These are phyloP conservation scores for Pomphorhynchus laevis DNA, from an alignment of 1,140 invertebrate genomes.

Conservation along the genomic window DNA sequence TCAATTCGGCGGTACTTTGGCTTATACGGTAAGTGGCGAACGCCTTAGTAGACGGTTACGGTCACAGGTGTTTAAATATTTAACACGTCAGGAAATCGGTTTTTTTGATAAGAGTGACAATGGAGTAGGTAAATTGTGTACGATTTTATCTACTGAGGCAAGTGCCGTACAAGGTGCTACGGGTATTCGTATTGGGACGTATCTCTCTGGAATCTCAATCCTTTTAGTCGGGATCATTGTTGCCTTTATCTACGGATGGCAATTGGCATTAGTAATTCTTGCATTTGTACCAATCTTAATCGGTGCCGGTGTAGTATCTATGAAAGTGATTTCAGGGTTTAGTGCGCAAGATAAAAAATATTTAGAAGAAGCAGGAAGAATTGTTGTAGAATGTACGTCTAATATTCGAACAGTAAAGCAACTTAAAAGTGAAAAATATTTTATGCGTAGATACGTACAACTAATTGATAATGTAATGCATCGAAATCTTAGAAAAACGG, in stretches of 20 bases:
- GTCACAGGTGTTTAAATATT: conserved; percentile 29
- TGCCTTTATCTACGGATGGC: conserved; percentile 39
- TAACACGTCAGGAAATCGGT: conserved; percentile 46
- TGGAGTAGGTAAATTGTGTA: conserved; percentile 34
- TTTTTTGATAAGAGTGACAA: conserved; percentile 48
- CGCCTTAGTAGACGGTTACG: conserved; percentile 30
- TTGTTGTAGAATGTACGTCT: not conserved
- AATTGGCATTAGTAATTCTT: conserved; percentile 36
- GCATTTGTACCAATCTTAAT: conserved; percentile 40
- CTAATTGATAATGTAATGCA: not conserved
- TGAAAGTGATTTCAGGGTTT: conserved; percentile 1
- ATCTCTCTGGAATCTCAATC: no score
- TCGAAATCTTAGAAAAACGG: not conserved
- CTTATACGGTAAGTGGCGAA: conserved; percentile 19
- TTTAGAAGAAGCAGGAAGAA: conserved; percentile 8
- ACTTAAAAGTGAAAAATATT: not conserved
- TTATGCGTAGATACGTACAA: not conserved
- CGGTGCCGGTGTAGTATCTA: conserved; percentile 28
- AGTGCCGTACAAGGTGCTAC: conserved; percentile 37
- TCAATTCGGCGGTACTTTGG: no score
- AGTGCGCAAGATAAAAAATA: conserved; percentile 6
- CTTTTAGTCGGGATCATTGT: conserved; percentile 28
- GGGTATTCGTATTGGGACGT: conserved; percentile 5
- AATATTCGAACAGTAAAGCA: not conserved
- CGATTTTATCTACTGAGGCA: conserved; percentile 35